Percentiles rank a stretch among this genome's conserved stretches.
phyloP scores from a whole-genome alignment of 2,113 vertebrate species.

The Sorex araneus region DNA sequence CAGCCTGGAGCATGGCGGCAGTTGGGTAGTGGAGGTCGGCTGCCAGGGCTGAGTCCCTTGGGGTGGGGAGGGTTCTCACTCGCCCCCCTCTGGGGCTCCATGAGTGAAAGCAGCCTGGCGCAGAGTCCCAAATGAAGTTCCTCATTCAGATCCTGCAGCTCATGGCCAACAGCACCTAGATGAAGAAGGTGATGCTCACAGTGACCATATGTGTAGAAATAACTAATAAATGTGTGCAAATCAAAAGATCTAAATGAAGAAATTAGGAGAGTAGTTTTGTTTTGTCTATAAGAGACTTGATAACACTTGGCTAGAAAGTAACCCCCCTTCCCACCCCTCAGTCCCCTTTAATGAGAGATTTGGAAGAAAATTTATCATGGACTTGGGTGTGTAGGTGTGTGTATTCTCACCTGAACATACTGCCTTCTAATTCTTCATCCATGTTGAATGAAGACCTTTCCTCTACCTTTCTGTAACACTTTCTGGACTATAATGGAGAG shows the following conservation, averaged over 20 bases:
- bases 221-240: background rate
- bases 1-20: no score
- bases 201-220: background rate
- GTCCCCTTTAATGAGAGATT: background rate
- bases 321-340: background rate
- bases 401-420: background rate
- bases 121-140: no score
- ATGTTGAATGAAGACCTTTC: background rate
- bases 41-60: no score
- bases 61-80: no score
- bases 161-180: no score
- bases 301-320: background rate
- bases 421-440: background rate
- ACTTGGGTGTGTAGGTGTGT: background rate
- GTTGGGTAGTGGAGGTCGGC: no score
- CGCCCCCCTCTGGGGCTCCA: no score
- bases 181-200: no score
- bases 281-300: background rate
- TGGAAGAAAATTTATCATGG: background rate
- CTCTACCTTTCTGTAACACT: no score
- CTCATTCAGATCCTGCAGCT: no score
- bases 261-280: background rate
- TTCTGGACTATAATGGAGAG: no score
- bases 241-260: background rate
- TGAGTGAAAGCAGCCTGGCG: no score